Evolutionary conservation across 2,113 vertebrate species (phyloP).

Genomic region (Phyllopteryx taeniolatus): DNA sequence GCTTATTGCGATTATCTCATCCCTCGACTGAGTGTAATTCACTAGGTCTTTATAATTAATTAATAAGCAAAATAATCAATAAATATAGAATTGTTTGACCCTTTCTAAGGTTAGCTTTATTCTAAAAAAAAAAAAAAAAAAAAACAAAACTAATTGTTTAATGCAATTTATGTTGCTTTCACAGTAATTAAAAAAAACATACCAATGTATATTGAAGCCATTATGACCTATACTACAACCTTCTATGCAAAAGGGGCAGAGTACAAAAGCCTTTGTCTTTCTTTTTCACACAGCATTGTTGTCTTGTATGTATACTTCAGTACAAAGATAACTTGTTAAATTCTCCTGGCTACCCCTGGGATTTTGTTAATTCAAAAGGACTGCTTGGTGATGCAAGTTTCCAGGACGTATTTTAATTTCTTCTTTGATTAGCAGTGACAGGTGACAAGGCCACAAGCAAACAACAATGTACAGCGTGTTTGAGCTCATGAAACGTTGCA

Average conservation of each 20-base stretch:
- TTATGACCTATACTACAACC: conserved; percentile 12
- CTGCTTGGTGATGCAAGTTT: conserved; percentile 33
- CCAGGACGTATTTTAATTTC: conserved; percentile 9
- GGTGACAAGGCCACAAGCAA: conserved; percentile 23
- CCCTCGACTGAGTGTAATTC: too few relatives aligned
- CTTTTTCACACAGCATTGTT: conserved; percentile 35
- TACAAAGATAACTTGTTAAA: conserved; percentile 70
- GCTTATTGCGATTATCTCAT: too few relatives aligned
- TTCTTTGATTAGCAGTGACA: conserved; percentile 38
- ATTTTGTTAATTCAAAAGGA: conserved; percentile 37
- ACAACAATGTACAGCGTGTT: not conserved
- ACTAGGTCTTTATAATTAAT: too few relatives aligned
- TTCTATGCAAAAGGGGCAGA: not conserved
- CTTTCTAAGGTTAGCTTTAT: too few relatives aligned
- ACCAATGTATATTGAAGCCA: not conserved
- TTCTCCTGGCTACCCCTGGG: conserved; percentile 53
- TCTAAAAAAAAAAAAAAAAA: too few relatives aligned
- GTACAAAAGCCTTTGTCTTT: not conserved
- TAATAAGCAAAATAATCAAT: too few relatives aligned
- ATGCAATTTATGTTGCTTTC: too few relatives aligned
- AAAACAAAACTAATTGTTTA: too few relatives aligned
- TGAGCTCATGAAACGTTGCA: not conserved
- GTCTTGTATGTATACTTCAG: conserved; percentile 58
- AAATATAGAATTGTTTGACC: too few relatives aligned
- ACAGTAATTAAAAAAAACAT: too few relatives aligned